Evolutionary conservation across 1,140 invertebrate species (phyloP), one percentile per base, ranked within the genome.

Genomic region (Diachasmimorpha longicaudata): DNA sequence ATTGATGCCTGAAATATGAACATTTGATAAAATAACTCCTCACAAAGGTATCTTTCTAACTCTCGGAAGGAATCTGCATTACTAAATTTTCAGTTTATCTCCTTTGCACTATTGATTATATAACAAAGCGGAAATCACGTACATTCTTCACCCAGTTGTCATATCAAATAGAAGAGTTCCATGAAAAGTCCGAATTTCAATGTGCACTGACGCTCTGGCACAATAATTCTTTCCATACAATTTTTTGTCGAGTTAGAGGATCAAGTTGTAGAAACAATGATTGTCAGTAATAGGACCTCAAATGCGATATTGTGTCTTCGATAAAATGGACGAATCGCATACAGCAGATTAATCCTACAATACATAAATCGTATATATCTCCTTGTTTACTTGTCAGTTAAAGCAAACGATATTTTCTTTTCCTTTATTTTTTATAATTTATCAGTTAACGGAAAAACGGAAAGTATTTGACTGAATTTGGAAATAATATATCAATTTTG

Each of bases 381-480:
- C 39, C 14, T 63, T 63, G 58, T 63, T 63, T 19, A 63, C 23
- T 25, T 19, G 23, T 25, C 23, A 63, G 4, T 25, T 63, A 63
- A 9, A 55, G 14, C 58, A 19, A 63, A 19, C 25, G 58, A 63
- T 63, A 25, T 63, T 63, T 31, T 63, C 9, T 63, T 63, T 63
- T 23, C 58, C 23, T 14, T 13, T 63, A 63, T 63, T 63, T 58
- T 63, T 63, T 63, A 63, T 31, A 63, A 25, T 25, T 63, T 63
- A 63, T 63, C 58, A 63, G 23, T 63, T 63, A 19, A 63, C 23
- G 10, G 58, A 63, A 63, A 63, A 31, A 21, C 25, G 58, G 58
- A 63, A 25, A 63, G 58, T 63, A 63, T 63, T 63, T 63, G 58
- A 63, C 58, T 63, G 58, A 63, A 52, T 52, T 52, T 52, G 11